Percentiles rank a stretch among this genome's conserved stretches.
phyloP scores from a whole-genome alignment of 2,797 vertebrate genomes.

The Gymnodraco acuticeps region DNA sequence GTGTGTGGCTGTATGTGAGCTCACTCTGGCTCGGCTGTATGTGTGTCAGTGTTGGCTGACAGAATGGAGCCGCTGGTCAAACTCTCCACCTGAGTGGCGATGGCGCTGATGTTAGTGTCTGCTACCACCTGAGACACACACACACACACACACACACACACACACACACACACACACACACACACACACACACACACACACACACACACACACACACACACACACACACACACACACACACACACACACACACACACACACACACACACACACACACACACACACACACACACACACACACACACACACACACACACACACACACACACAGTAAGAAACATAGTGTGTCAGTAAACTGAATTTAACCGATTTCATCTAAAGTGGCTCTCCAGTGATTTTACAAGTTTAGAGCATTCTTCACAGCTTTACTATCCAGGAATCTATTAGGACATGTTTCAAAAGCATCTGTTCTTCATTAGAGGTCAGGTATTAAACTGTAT shows the following conservation, averaged over 20 bases:
- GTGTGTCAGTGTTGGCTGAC: constrained; percentile 75
- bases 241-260: constrained; percentile 30
- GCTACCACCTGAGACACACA: constrained; percentile 87
- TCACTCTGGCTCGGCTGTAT: constrained; percentile 88
- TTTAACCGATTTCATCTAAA: background rate
- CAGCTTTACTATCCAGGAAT: too few species aligned
- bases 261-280: too few species aligned
- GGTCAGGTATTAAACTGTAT: too few species aligned
- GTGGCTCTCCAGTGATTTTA: background rate
- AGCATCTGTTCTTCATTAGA: too few species aligned
- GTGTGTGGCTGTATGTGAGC: constrained; percentile 36
- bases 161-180: background rate
- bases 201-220: background rate
- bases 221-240: constrained; percentile 3
- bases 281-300: background rate
- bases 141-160: constrained; percentile 48
- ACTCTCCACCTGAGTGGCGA: constrained; percentile 92
- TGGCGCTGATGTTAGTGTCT: constrained; percentile 94
- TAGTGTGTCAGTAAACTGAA: background rate
- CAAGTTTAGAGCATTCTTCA: too few species aligned
- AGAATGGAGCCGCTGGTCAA: constrained; percentile 82
- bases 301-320: background rate
- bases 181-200: background rate
- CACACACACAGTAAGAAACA: background rate
- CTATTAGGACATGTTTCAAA: too few species aligned